Base-by-base conservation (phyloP, 2,797 vertebrate species). In the Holocentrus rufus region DNA sequence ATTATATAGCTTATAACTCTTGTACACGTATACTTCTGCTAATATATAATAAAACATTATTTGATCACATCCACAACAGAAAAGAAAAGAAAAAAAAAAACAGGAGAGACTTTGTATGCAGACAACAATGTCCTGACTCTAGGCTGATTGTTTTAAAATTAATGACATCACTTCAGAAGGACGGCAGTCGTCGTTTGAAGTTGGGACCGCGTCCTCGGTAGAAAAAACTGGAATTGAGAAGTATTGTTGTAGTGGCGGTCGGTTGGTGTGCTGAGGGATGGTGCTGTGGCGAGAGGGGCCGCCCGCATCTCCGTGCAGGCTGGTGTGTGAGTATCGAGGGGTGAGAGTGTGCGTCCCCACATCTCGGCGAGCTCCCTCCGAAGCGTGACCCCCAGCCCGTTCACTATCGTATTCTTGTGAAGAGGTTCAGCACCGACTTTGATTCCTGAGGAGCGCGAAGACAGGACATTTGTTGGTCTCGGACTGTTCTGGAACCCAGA, bases 391-490 rank as follows among this genome's bases (percentile, higher is more conserved):
- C 60, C 69, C 6, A 17, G 63, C n/a, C 30, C 7, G 22, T 17
- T 82, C 55, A 81, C 91, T 95, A 95, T 63, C 95, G 94, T 87
- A 95, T 95, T 77, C 95, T 92, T 0, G 95, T 95, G 90, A 95
- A 95, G 80, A 95, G 94, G 81, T 95, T 95, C 87, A 95, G 78
- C 81, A 95, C 95, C 0, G 94, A 95, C 85, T 95, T 95, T 75
- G 95, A 95, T 81, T 95, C 95, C 95, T 95, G 77, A 55, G 17
- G 18, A 65, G 69, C 17, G 77, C 0, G 64, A 53, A 59, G 8
- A 56, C 0, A 74, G 49, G 0, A 62, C 23, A 36, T 1, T 50
- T 22, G 23, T 7, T 23, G 25, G 4, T 17, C n/a, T 22, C 20
- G 25, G 15, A 1, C 14, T 47, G 23, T 27, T 9, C 20, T 15